Base-by-base conservation (phyloP, 2,113 vertebrate genomes). In the Hippoglossus stenolepis region DNA sequence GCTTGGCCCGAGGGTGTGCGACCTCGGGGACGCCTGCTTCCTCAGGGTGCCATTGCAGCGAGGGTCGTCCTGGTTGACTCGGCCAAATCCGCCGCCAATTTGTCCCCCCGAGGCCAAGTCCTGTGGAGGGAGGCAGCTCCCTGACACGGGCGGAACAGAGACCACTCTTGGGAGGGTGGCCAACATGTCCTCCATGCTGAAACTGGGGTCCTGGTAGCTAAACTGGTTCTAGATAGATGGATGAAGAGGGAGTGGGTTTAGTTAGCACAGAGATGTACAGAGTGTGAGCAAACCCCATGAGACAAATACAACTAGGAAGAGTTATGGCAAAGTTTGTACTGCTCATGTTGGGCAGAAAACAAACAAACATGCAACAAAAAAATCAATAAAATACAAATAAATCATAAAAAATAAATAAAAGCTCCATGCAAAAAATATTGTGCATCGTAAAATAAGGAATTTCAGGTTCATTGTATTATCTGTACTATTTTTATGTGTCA, bases 31-130 rank as follows among this genome's bases (percentile, higher is more conserved):
- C 67, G 77, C 94, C 73, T 96, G 95, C 65, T 99, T 99, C 73
- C 96, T 95, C 26, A 98, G 91, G 0, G 97, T 97, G 24, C 98
- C 97, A 0, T 98, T 99, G 66, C 98, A 99, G 77, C 98, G 97
- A 1, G 86, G 89, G 87, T 93, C 91, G 49, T 99, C 97, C 3
- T 94, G 95, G 0, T 94, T 84, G 1, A 70, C 67, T 2, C 83
- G 76, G 35, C 63, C 56, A 80, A 90, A 91, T 49, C 87, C 88
- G 14, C 65, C 78, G 38, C 92, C 95, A 10, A 96, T 94, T 75
- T 96, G 96, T 26, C 79, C 87, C 14, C 89, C 93, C 0, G 88
- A 84, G 2, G 95, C 88, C 1, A 93, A 90, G 79, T 98, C 96
- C 79, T 93, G 93, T 15, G 95, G 43, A 90, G 84, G 93, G 78